Conservation (phyloP, 2,113 vertebrate species). For the Ptilonorhynchus violaceus region DNA sequence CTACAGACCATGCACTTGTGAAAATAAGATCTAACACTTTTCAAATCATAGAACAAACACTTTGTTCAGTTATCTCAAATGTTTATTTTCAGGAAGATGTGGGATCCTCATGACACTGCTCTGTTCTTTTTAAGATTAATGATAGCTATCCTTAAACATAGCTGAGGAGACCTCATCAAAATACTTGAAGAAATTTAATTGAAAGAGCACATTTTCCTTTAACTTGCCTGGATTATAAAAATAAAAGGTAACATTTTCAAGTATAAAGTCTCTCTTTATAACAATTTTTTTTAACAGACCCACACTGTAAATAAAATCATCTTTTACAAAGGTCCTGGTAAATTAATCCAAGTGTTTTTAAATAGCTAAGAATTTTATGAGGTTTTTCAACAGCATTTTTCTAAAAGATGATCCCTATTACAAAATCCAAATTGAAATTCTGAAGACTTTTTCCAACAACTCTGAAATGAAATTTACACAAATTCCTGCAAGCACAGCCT, state of each 20-base stretch:
- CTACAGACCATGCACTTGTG: neutral
- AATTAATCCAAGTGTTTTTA: slow-evolving; percentile 14
- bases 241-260: neutral
- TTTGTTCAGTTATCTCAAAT: neutral
- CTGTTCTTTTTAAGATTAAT: neutral
- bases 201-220: neutral
- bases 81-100: neutral
- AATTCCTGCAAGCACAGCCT: neutral
- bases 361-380: neutral
- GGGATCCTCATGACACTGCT: neutral
- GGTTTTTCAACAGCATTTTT: slow-evolving; percentile 20
- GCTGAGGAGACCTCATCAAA: neutral
- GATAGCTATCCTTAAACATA: neutral
- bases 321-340: slow-evolving; percentile 13
- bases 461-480: neutral
- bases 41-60: neutral
- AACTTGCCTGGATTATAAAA: neutral
- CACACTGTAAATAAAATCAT: slow-evolving; percentile 44
- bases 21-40: neutral
- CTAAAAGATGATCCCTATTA: neutral
- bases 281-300: neutral
- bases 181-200: neutral
- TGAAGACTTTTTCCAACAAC: neutral
- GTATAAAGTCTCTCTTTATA: neutral
- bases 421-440: neutral